phyloP scores from a whole-genome alignment of 2,797 vertebrate genomes.

The Synanceia verrucosa region DNA sequence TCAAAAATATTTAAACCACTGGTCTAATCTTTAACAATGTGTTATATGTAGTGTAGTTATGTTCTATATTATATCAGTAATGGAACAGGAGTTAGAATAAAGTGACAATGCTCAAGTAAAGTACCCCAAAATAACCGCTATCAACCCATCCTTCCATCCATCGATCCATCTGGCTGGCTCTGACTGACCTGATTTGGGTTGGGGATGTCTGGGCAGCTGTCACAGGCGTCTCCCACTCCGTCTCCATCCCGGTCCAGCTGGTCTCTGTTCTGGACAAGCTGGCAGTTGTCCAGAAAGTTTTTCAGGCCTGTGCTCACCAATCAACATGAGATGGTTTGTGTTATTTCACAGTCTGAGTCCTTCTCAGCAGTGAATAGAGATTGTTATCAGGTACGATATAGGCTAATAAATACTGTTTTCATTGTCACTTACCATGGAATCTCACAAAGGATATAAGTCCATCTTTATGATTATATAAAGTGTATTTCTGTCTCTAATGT shows the following conservation, averaged over 20 bases:
- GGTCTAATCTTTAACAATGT: not conserved
- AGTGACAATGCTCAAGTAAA: not conserved
- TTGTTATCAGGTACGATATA: not conserved
- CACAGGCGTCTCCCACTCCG: slow-evolving; percentile 95
- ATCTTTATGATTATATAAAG: not conserved
- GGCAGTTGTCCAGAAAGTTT: slow-evolving; percentile 98
- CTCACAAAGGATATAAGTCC: not conserved
- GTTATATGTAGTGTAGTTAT: not conserved
- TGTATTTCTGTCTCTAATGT: not conserved
- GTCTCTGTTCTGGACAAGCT: slow-evolving; percentile 88
- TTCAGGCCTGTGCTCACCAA: slow-evolving; percentile 84
- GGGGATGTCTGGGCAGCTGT: slow-evolving; percentile 95
- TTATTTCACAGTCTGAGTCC: not conserved
- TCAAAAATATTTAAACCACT: not conserved
- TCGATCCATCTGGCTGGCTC: not conserved
- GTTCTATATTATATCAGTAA: too few relatives aligned
- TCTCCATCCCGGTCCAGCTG: slow-evolving; percentile 92
- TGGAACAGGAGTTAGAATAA: not conserved
- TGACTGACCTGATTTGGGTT: slow-evolving; percentile 94
- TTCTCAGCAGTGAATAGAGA: not conserved
- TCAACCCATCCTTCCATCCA: not conserved
- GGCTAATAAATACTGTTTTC: not conserved
- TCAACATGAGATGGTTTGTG: not conserved
- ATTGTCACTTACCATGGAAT: not conserved
- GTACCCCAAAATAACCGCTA: fast-evolving